Evolutionary conservation across 2,113 vertebrate species (phyloP).

Genomic region (mouse (Mus musculus)): GRCm39 chr1:75195001-75195500

Average conservation of each 20-base stretch:
- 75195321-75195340: conserved; percentile 43
- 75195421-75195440: conserved; percentile 32
- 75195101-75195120: conserved; percentile 72
- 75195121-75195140: conserved; percentile 76
- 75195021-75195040: conserved; percentile 40
- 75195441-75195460: conserved; percentile 64
- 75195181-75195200: conserved; percentile 71
- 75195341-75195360: conserved; percentile 81
- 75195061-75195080: conserved; percentile 7
- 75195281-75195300: conserved; percentile 35
- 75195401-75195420: conserved; percentile 45
- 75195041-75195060: not conserved
- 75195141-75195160: conserved; percentile 73
- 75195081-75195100: conserved; percentile 41
- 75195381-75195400: conserved; percentile 23
- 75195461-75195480: not conserved
- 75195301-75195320: conserved; percentile 60
- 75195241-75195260: conserved; percentile 63
- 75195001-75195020: conserved; percentile 73
- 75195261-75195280: not conserved
- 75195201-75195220: conserved; percentile 64
- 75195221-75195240: conserved; percentile 77
- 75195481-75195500: not conserved
- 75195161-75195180: conserved; percentile 76
- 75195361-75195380: not conserved